Percentiles rank a stretch among this genome's conserved stretches.
Evolutionary conservation across 2,888 invertebrate genomes (phyloP).

Genomic region (Hybos culiciformis): DNA sequence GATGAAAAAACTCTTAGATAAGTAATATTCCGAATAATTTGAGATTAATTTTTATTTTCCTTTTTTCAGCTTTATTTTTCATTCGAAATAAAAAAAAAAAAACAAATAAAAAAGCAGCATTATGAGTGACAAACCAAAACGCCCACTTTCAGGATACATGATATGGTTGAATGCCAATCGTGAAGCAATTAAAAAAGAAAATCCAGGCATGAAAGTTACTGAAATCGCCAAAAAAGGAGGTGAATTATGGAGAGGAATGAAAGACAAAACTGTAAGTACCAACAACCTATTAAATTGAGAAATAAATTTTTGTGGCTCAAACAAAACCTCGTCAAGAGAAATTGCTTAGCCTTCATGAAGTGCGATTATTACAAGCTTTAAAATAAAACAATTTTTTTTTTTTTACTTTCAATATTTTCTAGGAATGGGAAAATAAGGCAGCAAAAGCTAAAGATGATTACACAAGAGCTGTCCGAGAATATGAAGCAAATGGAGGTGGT

Average conservation of each 20-base stretch:
- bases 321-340: not conserved
- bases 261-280: conserved; percentile 63
- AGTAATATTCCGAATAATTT: too few relatives aligned
- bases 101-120: not conserved
- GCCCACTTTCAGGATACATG: conserved; percentile 84
- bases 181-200: conserved; percentile 69
- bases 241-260: conserved; percentile 80
- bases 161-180: conserved; percentile 81
- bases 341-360: not conserved
- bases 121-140: conserved; percentile 79
- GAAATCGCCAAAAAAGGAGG: conserved; percentile 90
- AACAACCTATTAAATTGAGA: too few relatives aligned
- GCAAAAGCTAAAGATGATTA: conserved; percentile 82
- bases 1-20: too few relatives aligned
- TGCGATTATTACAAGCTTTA: not conserved
- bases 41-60: too few relatives aligned
- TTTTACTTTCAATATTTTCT: not conserved
- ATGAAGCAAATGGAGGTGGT: conserved; percentile 59
- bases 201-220: conserved; percentile 77
- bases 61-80: not conserved
- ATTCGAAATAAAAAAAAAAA: not conserved
- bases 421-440: conserved; percentile 88
- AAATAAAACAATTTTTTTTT: not conserved
- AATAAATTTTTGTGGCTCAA: not conserved
- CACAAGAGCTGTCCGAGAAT: conserved; percentile 75